phyloP scores from a whole-genome alignment of 1,140 invertebrate genomes.

The Penaeus indicus region DNA sequence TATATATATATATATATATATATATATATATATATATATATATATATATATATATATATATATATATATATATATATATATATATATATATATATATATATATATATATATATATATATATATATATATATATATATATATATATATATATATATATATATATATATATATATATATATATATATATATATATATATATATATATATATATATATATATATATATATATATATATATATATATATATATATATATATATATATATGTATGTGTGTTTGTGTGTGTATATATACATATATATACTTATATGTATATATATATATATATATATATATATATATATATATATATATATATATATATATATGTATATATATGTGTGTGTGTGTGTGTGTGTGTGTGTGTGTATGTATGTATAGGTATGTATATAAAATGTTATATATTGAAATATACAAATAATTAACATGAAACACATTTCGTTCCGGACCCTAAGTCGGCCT shows the following conservation, averaged over 20 bases:
- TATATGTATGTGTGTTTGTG: not conserved
- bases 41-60: not conserved
- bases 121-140: not conserved
- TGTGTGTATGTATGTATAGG: not conserved
- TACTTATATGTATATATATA: constrained; percentile 1
- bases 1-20: constrained; percentile 6
- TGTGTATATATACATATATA: constrained; percentile 15
- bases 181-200: constrained; percentile 3
- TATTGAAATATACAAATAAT: not conserved
- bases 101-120: not conserved
- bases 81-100: not conserved
- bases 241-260: no score
- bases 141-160: constrained; percentile 25
- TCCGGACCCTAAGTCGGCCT: not conserved
- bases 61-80: not conserved
- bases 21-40: not conserved
- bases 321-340: not conserved
- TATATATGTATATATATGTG: not conserved
- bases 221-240: no score
- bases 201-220: not conserved
- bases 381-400: constrained; percentile 30
- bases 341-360: not conserved
- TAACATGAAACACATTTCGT: not conserved
- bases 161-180: constrained; percentile 32
- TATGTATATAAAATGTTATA: not conserved